phyloP scores from a whole-genome alignment of 2,797 vertebrate species.

The Phrynocephalus vlangalii region DNA sequence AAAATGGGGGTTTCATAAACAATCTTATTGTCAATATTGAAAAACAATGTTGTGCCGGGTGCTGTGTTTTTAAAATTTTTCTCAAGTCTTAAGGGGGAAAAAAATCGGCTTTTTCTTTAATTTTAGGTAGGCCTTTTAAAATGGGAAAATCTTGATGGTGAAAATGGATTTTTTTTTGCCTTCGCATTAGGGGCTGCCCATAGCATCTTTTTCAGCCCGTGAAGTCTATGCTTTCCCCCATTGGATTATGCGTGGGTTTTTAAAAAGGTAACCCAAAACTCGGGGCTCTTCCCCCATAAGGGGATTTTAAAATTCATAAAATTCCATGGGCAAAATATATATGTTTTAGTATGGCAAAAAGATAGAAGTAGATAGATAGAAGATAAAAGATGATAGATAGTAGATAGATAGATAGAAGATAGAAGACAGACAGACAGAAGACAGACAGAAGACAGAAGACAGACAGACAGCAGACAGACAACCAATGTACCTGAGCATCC shows the following conservation, averaged over 20 bases:
- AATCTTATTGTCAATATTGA: background rate
- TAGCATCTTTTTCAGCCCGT: slow-evolving; percentile 86
- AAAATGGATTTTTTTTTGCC: slow-evolving; percentile 37
- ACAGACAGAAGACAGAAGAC: too few relatives aligned
- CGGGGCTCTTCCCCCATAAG: background rate
- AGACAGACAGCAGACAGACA: too few relatives aligned
- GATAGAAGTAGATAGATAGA: too few relatives aligned
- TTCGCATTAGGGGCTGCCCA: slow-evolving; percentile 82
- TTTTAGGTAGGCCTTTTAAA: slow-evolving; percentile 1
- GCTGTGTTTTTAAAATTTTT: background rate
- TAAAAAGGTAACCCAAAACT: slow-evolving; percentile 81
- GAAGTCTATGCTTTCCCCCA: slow-evolving; percentile 85
- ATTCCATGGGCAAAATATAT: too few relatives aligned
- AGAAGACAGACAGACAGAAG: too few relatives aligned
- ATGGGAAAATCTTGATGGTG: background rate
- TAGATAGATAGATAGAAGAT: too few relatives aligned
- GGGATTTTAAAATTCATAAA: background rate
- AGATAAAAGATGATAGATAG: too few relatives aligned
- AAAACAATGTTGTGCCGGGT: background rate
- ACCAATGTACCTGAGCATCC: too few relatives aligned
- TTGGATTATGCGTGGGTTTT: slow-evolving; percentile 89
- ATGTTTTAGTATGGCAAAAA: too few relatives aligned
- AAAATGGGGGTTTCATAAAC: background rate
- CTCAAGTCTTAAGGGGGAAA: background rate
- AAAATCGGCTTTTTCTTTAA: background rate